phyloP scores from a whole-genome alignment of 2,888 invertebrate genomes.

The Alsophila aescularia region DNA sequence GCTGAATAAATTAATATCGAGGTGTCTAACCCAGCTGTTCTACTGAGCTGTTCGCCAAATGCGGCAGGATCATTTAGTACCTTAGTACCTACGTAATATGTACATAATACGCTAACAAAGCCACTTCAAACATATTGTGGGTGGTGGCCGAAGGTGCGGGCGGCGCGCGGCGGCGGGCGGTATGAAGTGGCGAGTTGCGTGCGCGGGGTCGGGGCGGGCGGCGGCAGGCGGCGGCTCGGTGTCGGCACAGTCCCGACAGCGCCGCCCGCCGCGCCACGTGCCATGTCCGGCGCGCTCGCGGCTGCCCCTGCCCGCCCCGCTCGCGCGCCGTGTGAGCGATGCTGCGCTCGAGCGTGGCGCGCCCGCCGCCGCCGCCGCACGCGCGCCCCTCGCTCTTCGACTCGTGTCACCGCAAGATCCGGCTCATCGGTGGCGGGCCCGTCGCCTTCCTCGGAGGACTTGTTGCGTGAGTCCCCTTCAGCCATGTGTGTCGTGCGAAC shows the following conservation, averaged over 20 bases:
- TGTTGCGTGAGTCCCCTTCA: conserved; percentile 86
- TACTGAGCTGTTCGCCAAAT: too few species aligned
- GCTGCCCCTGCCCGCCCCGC: not conserved
- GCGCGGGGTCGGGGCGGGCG: not conserved
- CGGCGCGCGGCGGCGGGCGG: too few species aligned
- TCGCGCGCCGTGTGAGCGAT: conserved; percentile 38
- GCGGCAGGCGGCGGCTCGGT: not conserved
- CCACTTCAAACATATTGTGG: not conserved
- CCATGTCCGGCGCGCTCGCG: not conserved
- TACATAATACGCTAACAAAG: too few species aligned
- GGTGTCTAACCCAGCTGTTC: too few species aligned
- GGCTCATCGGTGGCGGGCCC: conserved; percentile 87
- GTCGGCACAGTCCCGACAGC: not conserved
- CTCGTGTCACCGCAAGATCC: conserved; percentile 89
- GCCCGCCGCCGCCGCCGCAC: conserved; percentile 74
- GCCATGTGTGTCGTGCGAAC: too few species aligned
- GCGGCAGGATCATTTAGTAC: too few species aligned
- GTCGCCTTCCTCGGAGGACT: conserved; percentile 88
- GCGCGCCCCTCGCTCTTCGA: conserved; percentile 87
- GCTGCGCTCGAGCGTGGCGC: conserved; percentile 70
- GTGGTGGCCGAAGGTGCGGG: too few species aligned
- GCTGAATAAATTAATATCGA: too few species aligned
- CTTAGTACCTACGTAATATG: too few species aligned
- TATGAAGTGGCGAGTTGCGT: not conserved
- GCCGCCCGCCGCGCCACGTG: conserved; percentile 1